These are phyloP conservation scores for Chloroclystis v-ata DNA, from an alignment of 2,888 invertebrate species.

Conservation along the genomic window DNA sequence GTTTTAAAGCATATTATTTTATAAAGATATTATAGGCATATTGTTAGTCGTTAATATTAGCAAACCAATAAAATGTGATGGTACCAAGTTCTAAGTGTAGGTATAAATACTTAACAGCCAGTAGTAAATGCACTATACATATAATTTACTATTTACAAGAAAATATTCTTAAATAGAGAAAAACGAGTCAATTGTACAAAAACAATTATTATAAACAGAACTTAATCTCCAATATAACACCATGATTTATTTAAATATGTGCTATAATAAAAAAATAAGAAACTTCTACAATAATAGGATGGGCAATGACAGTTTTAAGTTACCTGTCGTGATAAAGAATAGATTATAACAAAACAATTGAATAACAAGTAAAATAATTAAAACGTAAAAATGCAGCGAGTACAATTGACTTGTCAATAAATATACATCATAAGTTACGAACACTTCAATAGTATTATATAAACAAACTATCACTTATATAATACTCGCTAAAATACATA, in stretches of 20 bases:
- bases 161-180: conserved; percentile 7
- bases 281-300: too few relatives aligned
- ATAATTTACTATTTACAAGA: conserved; percentile 64
- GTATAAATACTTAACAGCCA: conserved; percentile 68
- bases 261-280: too few relatives aligned
- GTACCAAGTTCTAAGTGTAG: conserved; percentile 43
- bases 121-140: conserved; percentile 73
- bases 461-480: background rate
- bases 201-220: too few relatives aligned
- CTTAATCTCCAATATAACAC: too few relatives aligned
- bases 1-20: conserved; percentile 73
- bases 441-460: conserved; percentile 40
- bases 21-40: conserved; percentile 68
- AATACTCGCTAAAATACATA: conserved; percentile 36
- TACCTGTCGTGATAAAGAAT: too few relatives aligned
- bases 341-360: too few relatives aligned
- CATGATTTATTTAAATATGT: too few relatives aligned
- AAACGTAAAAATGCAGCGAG: background rate
- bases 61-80: conserved; percentile 48
- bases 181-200: conserved; percentile 11
- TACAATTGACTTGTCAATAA: conserved; percentile 5
- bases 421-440: conserved; percentile 50
- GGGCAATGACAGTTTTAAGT: too few relatives aligned
- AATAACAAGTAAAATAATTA: background rate
- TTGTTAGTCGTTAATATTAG: conserved; percentile 53